Base-by-base conservation (phyloP, 2,888 invertebrate genomes). In the Seira musarum region DNA sequence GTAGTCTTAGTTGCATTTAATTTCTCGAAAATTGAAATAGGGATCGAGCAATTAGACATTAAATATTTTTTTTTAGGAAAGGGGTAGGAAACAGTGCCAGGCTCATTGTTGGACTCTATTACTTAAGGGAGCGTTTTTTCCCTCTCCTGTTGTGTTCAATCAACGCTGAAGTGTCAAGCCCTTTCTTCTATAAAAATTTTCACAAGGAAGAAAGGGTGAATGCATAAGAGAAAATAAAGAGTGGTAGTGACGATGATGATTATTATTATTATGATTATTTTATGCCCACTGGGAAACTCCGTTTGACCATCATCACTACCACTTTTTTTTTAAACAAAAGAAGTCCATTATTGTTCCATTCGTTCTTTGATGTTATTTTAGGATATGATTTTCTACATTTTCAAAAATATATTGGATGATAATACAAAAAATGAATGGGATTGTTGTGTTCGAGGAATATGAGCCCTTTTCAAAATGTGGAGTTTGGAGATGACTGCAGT, bases 161-260 rank as follows among this genome's bases (percentile, higher is more conserved):
- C 24, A 17, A 35, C 61, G 46, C 46, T 63, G 25, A 72, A 72
- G 72, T 72, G 72, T 64, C 64, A 72, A 72, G 21, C 63, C 64
- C 72, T 72, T 72, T 72, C 64, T 64, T 30, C 61, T 64, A 67
- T 10, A 10, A 49, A 21, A 67, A n/a, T 22, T 67, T 8, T 67
- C 22, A 6, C 13, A 15, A 30, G 24, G 19, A 65, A 65, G 25
- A 65, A 65, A 30, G 35, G 30, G 22, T 24, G 24, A 15, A 17
- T 17, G n/a, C 64, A 22, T 21, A n/a, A 40, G 64, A 72, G 40
- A 72, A 71, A 49, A 24, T 24, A 40, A 67, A 49, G 67, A 49
- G 22, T 67, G 40, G 0, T 49, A 24, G 21, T 64, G 72, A 5
- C n/a, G 49, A 13, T 64, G n/a, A n/a, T 13, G 46, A 49, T 67